These are phyloP conservation scores for Dendronephthya gigantea DNA, from an alignment of 64 coral and sea anemone species.

Conservation along the genomic window DNA sequence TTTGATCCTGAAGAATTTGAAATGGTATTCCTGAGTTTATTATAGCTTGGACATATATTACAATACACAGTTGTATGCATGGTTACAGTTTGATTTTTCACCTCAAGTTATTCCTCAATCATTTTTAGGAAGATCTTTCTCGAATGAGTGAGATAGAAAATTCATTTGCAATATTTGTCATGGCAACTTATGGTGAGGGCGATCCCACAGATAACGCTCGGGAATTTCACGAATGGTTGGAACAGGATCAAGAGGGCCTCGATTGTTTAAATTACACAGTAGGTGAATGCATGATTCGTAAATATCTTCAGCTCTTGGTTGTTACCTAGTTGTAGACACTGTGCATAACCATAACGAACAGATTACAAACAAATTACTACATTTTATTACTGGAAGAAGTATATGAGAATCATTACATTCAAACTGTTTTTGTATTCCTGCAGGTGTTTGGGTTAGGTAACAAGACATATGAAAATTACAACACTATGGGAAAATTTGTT, in stretches of 20 bases:
- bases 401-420: too few species aligned
- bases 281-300: slow-evolving; percentile 16
- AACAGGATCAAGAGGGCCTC: slow-evolving; percentile 80
- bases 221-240: slow-evolving; percentile 89
- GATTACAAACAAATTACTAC: too few species aligned
- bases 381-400: too few species aligned
- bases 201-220: slow-evolving; percentile 95
- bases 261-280: slow-evolving; percentile 75
- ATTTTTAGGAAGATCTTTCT: slow-evolving; percentile 64
- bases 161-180: slow-evolving; percentile 74
- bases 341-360: too few species aligned
- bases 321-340: too few species aligned
- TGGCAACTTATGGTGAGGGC: slow-evolving; percentile 96
- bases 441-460: slow-evolving; percentile 92
- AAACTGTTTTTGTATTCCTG: background rate
- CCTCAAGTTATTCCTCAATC: background rate
- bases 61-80: background rate
- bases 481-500: slow-evolving; percentile 81
- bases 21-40: slow-evolving; percentile 40
- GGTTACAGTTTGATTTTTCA: background rate
- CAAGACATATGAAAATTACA: slow-evolving; percentile 78
- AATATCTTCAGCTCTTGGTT: too few species aligned
- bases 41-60: background rate
- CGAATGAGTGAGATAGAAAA: slow-evolving; percentile 74
- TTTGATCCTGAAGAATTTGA: slow-evolving; percentile 95